Conservation (phyloP, 2,797 vertebrate genomes). For the Leptodactylus fallax region DNA sequence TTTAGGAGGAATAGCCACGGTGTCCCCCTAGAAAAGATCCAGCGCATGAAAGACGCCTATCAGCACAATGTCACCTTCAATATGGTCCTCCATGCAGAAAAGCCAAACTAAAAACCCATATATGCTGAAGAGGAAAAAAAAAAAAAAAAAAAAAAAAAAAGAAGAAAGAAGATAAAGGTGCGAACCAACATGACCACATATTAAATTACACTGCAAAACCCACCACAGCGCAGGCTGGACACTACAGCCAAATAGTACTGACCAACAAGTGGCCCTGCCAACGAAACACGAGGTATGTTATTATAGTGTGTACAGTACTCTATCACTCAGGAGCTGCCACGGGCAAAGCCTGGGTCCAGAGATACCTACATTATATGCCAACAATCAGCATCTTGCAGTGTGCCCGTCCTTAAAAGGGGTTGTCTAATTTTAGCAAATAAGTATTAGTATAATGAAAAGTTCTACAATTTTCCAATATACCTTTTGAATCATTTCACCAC, state of each 20-base stretch:
- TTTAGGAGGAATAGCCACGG: conserved; percentile 77
- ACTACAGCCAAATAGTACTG: neutral
- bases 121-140: neutral
- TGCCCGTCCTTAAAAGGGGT: neutral
- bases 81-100: conserved; percentile 75
- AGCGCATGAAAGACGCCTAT: conserved; percentile 78
- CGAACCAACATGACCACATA: neutral
- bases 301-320: neutral
- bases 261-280: too few species aligned
- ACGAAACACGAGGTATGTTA: neutral
- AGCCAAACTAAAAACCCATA: conserved; percentile 66
- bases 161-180: too few species aligned
- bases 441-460: too few species aligned
- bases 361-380: neutral
- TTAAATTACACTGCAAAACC: neutral
- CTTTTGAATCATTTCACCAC: too few species aligned
- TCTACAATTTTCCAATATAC: too few species aligned
- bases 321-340: neutral
- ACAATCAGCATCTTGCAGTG: neutral
- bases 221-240: neutral
- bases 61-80: conserved; percentile 78
- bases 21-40: conserved; percentile 77
- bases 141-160: too few species aligned
- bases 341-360: neutral
- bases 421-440: neutral